phyloP scores from a whole-genome alignment of 2,888 invertebrate species.

The Chrysomela aeneicollis region DNA sequence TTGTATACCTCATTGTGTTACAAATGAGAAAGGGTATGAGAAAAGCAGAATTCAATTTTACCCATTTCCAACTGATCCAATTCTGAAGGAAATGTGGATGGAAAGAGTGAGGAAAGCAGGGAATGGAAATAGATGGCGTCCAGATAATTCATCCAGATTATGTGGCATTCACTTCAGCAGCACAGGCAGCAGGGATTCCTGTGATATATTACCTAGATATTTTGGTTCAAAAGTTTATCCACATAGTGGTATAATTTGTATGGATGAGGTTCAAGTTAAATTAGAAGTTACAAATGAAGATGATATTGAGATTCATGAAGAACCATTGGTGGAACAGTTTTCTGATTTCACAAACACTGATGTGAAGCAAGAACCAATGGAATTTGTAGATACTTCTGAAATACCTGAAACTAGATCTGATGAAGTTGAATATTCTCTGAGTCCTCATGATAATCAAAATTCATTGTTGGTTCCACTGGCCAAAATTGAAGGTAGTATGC shows the following conservation, averaged over 20 bases:
- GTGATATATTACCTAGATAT: conserved; percentile 7
- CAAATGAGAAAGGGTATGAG: neutral
- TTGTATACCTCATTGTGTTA: neutral
- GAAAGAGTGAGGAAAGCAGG: conserved; percentile 13
- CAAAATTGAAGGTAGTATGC: neutral
- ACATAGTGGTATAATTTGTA: neutral
- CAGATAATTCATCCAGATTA: neutral
- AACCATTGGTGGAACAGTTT: neutral
- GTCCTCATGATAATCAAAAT: neutral
- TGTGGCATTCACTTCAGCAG: conserved; percentile 13
- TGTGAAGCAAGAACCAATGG: neutral
- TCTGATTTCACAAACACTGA: neutral
- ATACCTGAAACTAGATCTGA: too few relatives aligned
- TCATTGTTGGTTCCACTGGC: neutral
- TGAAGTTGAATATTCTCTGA: neutral
- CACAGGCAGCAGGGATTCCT: neutral
- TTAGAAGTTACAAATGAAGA: conserved; percentile 12
- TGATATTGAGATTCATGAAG: conserved; percentile 17
- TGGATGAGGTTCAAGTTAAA: neutral
- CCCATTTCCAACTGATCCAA: conserved; percentile 9
- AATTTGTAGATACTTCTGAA: too few relatives aligned
- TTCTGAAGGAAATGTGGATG: conserved; percentile 10
- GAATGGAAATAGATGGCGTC: conserved; percentile 9
- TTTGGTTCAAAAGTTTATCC: conserved; percentile 12
- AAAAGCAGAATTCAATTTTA: neutral